phyloP scores from a whole-genome alignment of 2,797 vertebrate species.

The Epinephelus coioides region DNA sequence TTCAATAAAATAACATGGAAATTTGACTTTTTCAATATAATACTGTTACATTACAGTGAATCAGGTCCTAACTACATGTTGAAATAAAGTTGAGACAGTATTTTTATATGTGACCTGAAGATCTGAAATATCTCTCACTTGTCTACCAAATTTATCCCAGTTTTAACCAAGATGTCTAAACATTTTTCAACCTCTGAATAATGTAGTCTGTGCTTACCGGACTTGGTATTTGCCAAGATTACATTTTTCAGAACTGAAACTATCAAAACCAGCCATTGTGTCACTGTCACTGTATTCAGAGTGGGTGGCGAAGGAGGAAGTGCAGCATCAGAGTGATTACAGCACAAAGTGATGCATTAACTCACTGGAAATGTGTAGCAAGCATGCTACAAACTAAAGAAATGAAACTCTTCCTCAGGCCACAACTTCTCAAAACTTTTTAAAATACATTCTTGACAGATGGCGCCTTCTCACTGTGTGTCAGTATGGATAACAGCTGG shows the following conservation, averaged over 20 bases:
- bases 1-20: too few species aligned
- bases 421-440: neutral
- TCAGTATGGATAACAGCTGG: neutral
- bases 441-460: neutral
- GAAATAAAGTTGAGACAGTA: neutral
- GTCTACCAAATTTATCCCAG: neutral
- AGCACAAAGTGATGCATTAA: neutral
- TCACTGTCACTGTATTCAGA: neutral
- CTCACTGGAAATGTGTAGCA: neutral
- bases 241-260: too few species aligned
- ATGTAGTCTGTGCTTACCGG: neutral
- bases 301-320: neutral
- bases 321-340: neutral
- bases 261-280: neutral
- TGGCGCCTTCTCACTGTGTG: neutral
- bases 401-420: rapidly evolving
- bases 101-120: neutral
- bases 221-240: neutral
- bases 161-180: neutral
- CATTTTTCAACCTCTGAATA: neutral
- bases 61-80: neutral
- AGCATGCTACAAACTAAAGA: neutral
- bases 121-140: neutral
- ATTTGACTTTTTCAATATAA: too few species aligned
- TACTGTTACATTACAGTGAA: too few species aligned